These are phyloP conservation scores for Tethya wilhelma DNA, from an alignment of 37 sponge, comb jelly and placozoan genomes.

Conservation along the genomic window DNA sequence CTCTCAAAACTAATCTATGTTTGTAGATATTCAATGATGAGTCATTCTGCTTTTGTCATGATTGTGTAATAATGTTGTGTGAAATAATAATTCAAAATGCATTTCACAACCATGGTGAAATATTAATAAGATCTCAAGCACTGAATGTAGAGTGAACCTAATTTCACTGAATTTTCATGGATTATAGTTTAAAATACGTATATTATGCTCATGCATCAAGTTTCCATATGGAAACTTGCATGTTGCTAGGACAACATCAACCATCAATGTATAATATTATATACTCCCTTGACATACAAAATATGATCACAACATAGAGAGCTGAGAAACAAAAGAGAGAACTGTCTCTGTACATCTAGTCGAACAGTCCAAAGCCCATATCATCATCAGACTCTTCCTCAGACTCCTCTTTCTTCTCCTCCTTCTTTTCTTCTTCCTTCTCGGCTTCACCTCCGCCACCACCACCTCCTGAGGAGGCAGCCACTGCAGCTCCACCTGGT, in stretches of 20 bases:
- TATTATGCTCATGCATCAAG: no score
- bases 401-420: conserved; percentile 70
- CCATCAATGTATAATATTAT: not conserved
- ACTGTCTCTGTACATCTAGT: conserved; percentile 8
- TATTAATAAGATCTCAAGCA: no score
- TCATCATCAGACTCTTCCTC: conserved; percentile 98
- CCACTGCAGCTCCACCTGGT: conserved; percentile 75
- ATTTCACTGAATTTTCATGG: no score
- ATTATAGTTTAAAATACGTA: no score
- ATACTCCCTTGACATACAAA: not conserved
- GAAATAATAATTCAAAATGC: no score
- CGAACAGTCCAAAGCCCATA: conserved; percentile 99
- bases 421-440: conserved; percentile 70
- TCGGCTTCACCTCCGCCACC: conserved; percentile 50
- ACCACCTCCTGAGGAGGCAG: conserved; percentile 45
- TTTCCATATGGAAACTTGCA: no score
- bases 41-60: no score
- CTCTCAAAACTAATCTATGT: not conserved
- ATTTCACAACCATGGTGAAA: no score
- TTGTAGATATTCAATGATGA: no score
- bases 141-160: no score
- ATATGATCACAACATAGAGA: not conserved
- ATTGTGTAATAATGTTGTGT: no score
- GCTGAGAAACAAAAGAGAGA: not conserved
- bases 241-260: no score